phyloP scores from a whole-genome alignment of 1,140 invertebrate species.

The Alviniconcha marisindica region DNA sequence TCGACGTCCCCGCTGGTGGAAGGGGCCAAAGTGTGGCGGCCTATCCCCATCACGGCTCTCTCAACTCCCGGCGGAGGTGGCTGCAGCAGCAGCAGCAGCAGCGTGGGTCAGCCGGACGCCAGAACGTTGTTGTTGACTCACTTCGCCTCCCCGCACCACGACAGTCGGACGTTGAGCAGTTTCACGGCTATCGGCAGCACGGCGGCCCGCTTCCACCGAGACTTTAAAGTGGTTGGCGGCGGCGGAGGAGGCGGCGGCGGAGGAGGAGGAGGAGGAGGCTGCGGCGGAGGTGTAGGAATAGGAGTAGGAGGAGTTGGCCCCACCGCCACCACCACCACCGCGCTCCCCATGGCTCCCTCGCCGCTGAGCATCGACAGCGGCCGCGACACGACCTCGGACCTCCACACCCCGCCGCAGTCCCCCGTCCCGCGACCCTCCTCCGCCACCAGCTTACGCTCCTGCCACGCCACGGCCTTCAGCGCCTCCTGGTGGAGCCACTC shows the following conservation, averaged over 20 bases:
- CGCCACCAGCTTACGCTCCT: conserved; percentile 56
- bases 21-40: conserved; percentile 25
- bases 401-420: conserved; percentile 68
- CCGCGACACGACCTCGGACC: conserved; percentile 58
- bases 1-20: conserved; percentile 30
- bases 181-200: conserved; percentile 7
- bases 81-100: conserved; percentile 20
- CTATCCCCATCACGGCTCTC: conserved; percentile 23
- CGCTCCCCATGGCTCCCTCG: conserved; percentile 40
- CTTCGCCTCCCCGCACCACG: background rate
- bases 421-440: conserved; percentile 70
- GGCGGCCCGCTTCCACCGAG: conserved; percentile 26
- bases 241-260: background rate
- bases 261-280: background rate
- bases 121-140: background rate
- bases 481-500: conserved; percentile 56
- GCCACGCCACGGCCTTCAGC: conserved; percentile 49
- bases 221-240: conserved; percentile 42
- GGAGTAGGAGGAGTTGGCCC: conserved; percentile 28
- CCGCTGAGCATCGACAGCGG: conserved; percentile 55
- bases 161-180: background rate
- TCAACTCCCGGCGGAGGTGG: background rate
- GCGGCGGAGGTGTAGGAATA: conserved; percentile 4
- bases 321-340: conserved; percentile 34
- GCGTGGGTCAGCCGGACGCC: background rate